Evolutionary conservation across 2,113 vertebrate species (phyloP).

Genomic region (Vireo altiloquus): DNA sequence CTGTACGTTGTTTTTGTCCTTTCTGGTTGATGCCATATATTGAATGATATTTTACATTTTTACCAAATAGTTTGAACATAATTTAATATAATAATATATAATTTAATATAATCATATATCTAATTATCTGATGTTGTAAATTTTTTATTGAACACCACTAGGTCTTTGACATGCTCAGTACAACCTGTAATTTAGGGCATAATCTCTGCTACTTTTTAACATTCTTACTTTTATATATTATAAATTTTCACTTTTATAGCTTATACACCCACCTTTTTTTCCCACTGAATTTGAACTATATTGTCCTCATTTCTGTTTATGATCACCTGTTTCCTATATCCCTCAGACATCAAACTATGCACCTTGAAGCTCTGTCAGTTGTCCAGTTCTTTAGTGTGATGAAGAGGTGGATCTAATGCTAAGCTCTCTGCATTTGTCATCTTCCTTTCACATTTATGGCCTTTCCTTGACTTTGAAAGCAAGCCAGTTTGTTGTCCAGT

Average conservation of each 20-base stretch:
- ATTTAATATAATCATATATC: neutral
- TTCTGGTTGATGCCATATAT: neutral
- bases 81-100: neutral
- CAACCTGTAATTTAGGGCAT: neutral
- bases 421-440: neutral
- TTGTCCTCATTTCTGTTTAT: neutral
- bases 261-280: neutral
- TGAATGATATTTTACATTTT: neutral
- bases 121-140: neutral
- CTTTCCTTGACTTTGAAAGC: neutral
- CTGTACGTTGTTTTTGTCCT: neutral
- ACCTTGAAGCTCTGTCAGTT: neutral
- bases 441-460: neutral
- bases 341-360: neutral
- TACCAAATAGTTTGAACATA: neutral
- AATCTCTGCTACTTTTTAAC: neutral
- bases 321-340: neutral
- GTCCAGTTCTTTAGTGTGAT: neutral
- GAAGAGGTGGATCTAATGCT: neutral
- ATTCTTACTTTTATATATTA: neutral
- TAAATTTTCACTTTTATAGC: neutral
- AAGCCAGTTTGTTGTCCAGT: neutral
- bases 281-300: neutral
- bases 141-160: neutral
- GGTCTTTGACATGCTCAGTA: neutral